Percentiles rank a stretch among this genome's conserved stretches.
Conservation (phyloP, 1,140 invertebrate genomes). For the Drosophila yakuba region DNA sequence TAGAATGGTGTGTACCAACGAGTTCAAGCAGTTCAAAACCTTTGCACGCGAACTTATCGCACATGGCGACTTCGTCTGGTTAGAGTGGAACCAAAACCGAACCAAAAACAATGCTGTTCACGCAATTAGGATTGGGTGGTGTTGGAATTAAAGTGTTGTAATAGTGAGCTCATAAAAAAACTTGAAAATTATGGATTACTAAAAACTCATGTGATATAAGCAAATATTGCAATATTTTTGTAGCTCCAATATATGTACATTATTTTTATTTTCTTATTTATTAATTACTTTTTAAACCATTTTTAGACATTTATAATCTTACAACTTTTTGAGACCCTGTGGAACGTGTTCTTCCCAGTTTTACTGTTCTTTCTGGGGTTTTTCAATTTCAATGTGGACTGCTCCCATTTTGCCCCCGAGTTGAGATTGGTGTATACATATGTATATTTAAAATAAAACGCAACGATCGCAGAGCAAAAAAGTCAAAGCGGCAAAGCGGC, state of each 20-base stretch:
- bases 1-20: constrained; percentile 46
- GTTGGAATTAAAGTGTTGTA: no score
- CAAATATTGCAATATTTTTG: no score
- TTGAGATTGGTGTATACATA: constrained; percentile 10
- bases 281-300: no score
- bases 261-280: no score
- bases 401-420: constrained; percentile 35
- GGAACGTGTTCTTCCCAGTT: background rate
- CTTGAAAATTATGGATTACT: no score
- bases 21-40: constrained; percentile 78
- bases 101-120: constrained; percentile 22
- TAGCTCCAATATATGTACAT: no score
- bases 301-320: no score
- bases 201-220: no score
- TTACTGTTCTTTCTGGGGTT: constrained; percentile 3
- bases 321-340: background rate
- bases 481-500: constrained; percentile 75
- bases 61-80: constrained; percentile 46
- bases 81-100: constrained; percentile 50
- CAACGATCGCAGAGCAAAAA: constrained; percentile 68
- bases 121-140: background rate
- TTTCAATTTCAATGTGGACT: constrained; percentile 20
- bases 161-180: no score
- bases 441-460: constrained; percentile 40
- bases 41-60: constrained; percentile 79